A percentile compares a stretch with the other conserved stretches of the same genome.
phyloP scores from a whole-genome alignment of 2,113 vertebrate genomes.

The Beaufortia kweichowensis region DNA sequence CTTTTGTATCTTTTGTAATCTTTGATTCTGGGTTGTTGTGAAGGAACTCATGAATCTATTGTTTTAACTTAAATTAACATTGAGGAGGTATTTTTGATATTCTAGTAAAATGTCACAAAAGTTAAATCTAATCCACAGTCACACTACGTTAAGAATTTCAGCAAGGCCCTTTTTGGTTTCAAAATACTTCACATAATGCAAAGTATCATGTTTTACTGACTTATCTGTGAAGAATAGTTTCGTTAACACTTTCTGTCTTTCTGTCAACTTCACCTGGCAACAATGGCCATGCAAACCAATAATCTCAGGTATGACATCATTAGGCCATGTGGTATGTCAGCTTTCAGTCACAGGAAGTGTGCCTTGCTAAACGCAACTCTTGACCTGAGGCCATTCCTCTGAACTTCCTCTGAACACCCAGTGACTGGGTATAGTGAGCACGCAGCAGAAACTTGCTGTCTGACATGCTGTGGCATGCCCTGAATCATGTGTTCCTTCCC shows the following conservation, averaged over 20 bases:
- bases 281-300: neutral
- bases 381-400: conserved; percentile 60
- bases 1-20: too few species aligned
- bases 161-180: neutral
- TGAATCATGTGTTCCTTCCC: conserved; percentile 48
- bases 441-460: conserved; percentile 46
- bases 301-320: neutral
- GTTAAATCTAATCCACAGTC: too few species aligned
- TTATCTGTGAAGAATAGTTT: neutral
- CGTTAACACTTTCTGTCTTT: neutral
- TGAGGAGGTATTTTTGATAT: too few species aligned
- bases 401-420: conserved; percentile 58
- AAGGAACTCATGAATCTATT: too few species aligned
- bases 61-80: too few species aligned
- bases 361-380: conserved; percentile 31
- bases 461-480: conserved; percentile 62
- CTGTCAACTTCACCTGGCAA: neutral
- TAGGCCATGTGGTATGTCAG: neutral
- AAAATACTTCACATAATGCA: neutral
- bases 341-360: neutral
- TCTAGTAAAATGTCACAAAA: too few species aligned
- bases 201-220: neutral
- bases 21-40: too few species aligned
- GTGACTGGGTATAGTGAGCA: conserved; percentile 56
- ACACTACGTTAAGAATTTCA: too few species aligned